Evolutionary conservation across 2,113 vertebrate genomes (phyloP).

Genomic region (Podarcis muralis): DNA sequence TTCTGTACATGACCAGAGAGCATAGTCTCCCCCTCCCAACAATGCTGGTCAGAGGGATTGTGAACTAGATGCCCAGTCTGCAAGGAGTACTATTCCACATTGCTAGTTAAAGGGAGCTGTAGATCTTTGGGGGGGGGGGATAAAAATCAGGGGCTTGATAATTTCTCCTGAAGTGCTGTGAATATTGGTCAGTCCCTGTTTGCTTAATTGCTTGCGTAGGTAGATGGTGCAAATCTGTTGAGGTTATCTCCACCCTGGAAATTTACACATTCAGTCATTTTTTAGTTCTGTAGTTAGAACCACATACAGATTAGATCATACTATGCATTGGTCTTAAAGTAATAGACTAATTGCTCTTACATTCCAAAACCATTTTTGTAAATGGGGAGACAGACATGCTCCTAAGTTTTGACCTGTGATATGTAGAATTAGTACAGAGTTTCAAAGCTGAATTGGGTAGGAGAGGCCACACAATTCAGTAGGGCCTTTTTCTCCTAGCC

Average conservation of each 20-base stretch:
- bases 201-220: neutral
- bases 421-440: neutral
- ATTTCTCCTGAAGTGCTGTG: neutral
- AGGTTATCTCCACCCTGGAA: neutral
- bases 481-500: neutral
- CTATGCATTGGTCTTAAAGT: neutral
- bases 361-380: neutral
- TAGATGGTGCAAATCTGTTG: neutral
- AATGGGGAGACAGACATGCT: neutral
- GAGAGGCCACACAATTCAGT: neutral
- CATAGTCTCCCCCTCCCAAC: neutral
- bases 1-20: neutral
- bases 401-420: neutral
- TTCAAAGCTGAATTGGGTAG: neutral
- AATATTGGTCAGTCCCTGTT: neutral
- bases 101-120: neutral
- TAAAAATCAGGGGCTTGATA: neutral
- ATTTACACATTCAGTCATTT: neutral
- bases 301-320: neutral
- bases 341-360: neutral
- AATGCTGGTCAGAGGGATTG: neutral
- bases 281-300: neutral
- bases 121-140: neutral
- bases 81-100: neutral
- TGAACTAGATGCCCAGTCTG: neutral